These are phyloP conservation scores for Helicolenus hilgendorfi DNA, from an alignment of 2,797 vertebrate genomes.

Conservation along the genomic window DNA sequence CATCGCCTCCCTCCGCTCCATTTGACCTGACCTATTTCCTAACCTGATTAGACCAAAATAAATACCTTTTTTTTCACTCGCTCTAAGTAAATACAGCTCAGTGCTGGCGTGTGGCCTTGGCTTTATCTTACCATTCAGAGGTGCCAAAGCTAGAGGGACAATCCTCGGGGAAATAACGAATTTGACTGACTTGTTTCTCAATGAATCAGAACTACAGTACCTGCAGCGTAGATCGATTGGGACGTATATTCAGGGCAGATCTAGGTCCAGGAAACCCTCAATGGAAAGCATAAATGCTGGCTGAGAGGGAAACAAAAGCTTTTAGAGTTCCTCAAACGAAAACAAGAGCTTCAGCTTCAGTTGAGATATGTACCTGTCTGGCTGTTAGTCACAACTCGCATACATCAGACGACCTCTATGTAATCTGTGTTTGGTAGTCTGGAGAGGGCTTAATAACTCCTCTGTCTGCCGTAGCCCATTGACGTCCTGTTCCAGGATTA, in stretches of 20 bases:
- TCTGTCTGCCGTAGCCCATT: conserved; percentile 13
- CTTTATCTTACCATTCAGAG: conserved; percentile 27
- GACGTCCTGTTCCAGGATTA: conserved; percentile 75
- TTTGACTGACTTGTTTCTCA: not conserved
- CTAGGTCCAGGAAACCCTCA: not conserved
- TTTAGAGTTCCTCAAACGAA: not conserved
- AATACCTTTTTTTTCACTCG: conserved; percentile 10
- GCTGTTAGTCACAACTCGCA: not conserved
- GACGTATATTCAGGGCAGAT: not conserved
- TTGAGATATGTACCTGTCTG: not conserved
- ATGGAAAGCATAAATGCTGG: not conserved
- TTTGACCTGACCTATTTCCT: conserved; percentile 71
- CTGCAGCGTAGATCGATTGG: not conserved
- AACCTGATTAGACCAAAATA: conserved; percentile 73
- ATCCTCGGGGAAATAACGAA: not conserved
- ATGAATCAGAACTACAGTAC: not conserved
- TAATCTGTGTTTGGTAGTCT: conserved; percentile 52
- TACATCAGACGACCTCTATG: conserved; percentile 25
- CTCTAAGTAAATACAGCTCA: conserved; percentile 23
- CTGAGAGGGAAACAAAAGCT: not conserved
- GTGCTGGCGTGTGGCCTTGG: not conserved
- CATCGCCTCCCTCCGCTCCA: conserved; percentile 30
- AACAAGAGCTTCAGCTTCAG: not conserved
- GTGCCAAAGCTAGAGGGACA: not conserved
- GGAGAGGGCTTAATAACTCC: conserved; percentile 38